These are phyloP conservation scores for Pandemis heparana DNA, from an alignment of 2,888 invertebrate species.

Conservation along the genomic window DNA sequence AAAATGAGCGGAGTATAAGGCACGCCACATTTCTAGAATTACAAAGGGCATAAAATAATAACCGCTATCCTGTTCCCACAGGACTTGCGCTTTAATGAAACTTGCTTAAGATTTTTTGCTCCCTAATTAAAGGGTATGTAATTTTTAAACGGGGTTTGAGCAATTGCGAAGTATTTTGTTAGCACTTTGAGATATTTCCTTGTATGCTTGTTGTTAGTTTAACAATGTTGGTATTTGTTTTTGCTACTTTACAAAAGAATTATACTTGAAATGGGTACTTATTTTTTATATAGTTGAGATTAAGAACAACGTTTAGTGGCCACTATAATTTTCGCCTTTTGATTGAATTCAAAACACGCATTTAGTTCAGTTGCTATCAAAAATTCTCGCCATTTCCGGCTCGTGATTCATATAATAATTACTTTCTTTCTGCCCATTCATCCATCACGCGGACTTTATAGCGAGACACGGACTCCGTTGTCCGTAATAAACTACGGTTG, in stretches of 20 bases:
- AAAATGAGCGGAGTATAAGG: constrained; percentile 24
- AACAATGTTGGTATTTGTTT: neutral
- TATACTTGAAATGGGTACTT: neutral
- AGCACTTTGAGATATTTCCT: neutral
- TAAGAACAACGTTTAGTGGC: neutral
- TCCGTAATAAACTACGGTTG: constrained; percentile 59
- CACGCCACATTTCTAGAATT: constrained; percentile 42
- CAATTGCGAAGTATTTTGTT: neutral
- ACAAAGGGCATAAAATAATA: constrained; percentile 51
- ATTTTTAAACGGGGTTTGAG: constrained; percentile 23
- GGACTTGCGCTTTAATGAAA: constrained; percentile 50
- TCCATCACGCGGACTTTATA: constrained; percentile 65
- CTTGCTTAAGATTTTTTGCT: constrained; percentile 47
- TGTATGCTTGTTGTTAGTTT: neutral
- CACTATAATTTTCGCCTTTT: neutral
- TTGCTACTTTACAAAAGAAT: no score
- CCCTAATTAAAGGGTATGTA: constrained; percentile 36
- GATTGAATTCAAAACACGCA: constrained; percentile 18
- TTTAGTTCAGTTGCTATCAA: constrained; percentile 36
- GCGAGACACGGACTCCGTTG: constrained; percentile 49
- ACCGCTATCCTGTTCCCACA: constrained; percentile 50
- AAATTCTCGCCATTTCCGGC: constrained; percentile 53
- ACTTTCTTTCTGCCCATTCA: constrained; percentile 60
- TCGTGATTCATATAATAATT: constrained; percentile 61
- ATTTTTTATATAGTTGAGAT: neutral